Percentiles rank a stretch among this genome's conserved stretches.
Conservation (phyloP, 2,797 vertebrate species). For the Menidia menidia region DNA sequence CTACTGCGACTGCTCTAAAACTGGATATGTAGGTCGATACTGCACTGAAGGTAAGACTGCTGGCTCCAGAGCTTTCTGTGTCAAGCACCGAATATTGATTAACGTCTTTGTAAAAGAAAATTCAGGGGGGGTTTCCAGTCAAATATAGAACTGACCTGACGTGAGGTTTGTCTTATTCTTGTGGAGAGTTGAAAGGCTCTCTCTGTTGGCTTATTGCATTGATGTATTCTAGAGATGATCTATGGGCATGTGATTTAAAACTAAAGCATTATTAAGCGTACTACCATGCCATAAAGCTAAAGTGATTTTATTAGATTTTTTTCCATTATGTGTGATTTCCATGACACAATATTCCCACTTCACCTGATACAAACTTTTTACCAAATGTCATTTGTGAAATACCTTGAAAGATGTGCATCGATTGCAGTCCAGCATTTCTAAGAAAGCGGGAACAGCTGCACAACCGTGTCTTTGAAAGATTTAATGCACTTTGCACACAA, state of each 20-base stretch:
- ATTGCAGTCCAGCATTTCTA: slow-evolving; percentile 30
- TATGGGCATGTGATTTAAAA: slow-evolving; percentile 12
- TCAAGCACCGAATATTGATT: slow-evolving; percentile 61
- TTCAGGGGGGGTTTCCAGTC: slow-evolving; percentile 40
- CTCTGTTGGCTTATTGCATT: not conserved
- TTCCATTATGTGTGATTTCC: slow-evolving; percentile 33
- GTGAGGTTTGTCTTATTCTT: slow-evolving; percentile 18
- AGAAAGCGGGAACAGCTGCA: slow-evolving; percentile 3
- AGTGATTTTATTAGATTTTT: not conserved
- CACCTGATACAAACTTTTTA: slow-evolving; percentile 26
- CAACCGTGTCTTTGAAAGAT: slow-evolving; percentile 17
- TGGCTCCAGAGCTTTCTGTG: slow-evolving; percentile 56
- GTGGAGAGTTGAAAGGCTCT: slow-evolving; percentile 1
- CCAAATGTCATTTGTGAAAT: slow-evolving; percentile 39
- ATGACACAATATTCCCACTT: slow-evolving; percentile 24
- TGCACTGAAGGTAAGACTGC: slow-evolving; percentile 95
- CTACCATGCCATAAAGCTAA: slow-evolving; percentile 29
- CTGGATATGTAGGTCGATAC: slow-evolving; percentile 92
- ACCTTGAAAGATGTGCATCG: slow-evolving; percentile 25
- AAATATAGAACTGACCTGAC: slow-evolving; percentile 25
- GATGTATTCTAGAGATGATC: slow-evolving; percentile 11
- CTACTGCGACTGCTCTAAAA: slow-evolving; percentile 95
- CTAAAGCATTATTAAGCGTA: not conserved
- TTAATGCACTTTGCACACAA: slow-evolving; percentile 27
- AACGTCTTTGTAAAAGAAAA: slow-evolving; percentile 37